Evolutionary conservation across 2,888 invertebrate species (phyloP), one percentile per base, ranked within the genome.

Genomic region (Aromia moschata): DNA sequence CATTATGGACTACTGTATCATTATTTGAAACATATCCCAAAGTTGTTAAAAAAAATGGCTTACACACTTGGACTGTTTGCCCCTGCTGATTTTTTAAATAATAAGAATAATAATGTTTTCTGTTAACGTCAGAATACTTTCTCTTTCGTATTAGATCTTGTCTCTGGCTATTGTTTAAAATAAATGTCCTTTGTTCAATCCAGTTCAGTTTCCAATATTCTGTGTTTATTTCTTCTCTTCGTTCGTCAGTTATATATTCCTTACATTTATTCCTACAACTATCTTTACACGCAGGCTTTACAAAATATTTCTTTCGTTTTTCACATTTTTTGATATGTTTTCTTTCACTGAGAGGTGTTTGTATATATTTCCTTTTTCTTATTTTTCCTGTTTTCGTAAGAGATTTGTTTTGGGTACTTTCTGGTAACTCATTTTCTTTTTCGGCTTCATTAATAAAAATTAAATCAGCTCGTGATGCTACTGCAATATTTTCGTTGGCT

Each of bases 281-380:
- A 16, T 38, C 47, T 56, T 47, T 47, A 56, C 47, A 49, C 30
- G 56, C 33, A 47, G 56, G 56, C n/a, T n/a, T n/a, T n/a, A n/a
- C n/a, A n/a, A n/a, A n/a, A n/a, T n/a, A n/a, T n/a, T n/a, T n/a
- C n/a, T n/a, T n/a, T n/a, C n/a, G n/a, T n/a, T n/a, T n/a, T n/a
- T n/a, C n/a, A n/a, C n/a, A n/a, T n/a, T n/a, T n/a, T n/a, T n/a
- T n/a, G n/a, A n/a, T n/a, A n/a, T n/a, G n/a, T n/a, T n/a, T n/a
- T n/a, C n/a, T n/a, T n/a, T n/a, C n/a, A n/a, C n/a, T n/a, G n/a
- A n/a, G n/a, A n/a, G n/a, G n/a, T n/a, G n/a, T n/a, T n/a, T n/a
- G n/a, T n/a, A n/a, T n/a, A n/a, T n/a, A n/a, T n/a, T n/a, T n/a
- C n/a, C n/a, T n/a, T n/a, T n/a, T n/a, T n/a, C n/a, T n/a, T n/a